phyloP scores from a whole-genome alignment of 2,797 vertebrate species.

The Hybognathus amarus region DNA sequence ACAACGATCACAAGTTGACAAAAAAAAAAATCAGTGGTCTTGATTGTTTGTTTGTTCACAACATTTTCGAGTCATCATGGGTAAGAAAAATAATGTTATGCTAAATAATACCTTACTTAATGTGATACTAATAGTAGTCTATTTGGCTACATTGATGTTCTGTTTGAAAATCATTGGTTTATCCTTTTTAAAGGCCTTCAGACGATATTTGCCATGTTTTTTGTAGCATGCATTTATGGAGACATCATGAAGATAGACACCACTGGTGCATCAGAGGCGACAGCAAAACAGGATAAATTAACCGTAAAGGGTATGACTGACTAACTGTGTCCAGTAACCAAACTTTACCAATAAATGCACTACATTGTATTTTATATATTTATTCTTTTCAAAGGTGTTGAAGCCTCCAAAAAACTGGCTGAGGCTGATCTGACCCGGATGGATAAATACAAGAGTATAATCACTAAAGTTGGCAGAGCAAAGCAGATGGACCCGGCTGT shows the following conservation, averaged over 20 bases:
- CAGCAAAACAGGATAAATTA: slow-evolving; percentile 57
- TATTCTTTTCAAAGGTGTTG: slow-evolving; percentile 54
- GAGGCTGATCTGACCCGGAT: slow-evolving; percentile 56
- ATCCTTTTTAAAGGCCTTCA: neutral
- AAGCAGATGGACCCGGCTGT: slow-evolving; percentile 63
- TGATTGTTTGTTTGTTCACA: neutral
- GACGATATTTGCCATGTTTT: neutral
- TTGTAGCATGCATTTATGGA: slow-evolving; percentile 57
- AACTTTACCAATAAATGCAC: neutral
- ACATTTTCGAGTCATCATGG: neutral
- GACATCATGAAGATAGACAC: slow-evolving; percentile 60
- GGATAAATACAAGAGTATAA: slow-evolving; percentile 59
- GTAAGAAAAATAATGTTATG: neutral
- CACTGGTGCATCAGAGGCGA: slow-evolving; percentile 61
- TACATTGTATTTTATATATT: neutral
- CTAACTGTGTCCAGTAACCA: neutral
- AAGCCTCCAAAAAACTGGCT: slow-evolving; percentile 63
- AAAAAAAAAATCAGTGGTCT: neutral
- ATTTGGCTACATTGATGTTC: neutral
- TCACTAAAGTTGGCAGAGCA: slow-evolving; percentile 51
- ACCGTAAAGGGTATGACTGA: slow-evolving; percentile 32
- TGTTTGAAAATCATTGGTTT: neutral
- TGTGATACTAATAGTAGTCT: neutral
- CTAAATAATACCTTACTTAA: neutral
- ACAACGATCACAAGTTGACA: neutral